A percentile compares a stretch with the other conserved stretches of the same genome.
phyloP scores from a whole-genome alignment of 1,140 invertebrate genomes.

The Drosophila carrolli region DNA sequence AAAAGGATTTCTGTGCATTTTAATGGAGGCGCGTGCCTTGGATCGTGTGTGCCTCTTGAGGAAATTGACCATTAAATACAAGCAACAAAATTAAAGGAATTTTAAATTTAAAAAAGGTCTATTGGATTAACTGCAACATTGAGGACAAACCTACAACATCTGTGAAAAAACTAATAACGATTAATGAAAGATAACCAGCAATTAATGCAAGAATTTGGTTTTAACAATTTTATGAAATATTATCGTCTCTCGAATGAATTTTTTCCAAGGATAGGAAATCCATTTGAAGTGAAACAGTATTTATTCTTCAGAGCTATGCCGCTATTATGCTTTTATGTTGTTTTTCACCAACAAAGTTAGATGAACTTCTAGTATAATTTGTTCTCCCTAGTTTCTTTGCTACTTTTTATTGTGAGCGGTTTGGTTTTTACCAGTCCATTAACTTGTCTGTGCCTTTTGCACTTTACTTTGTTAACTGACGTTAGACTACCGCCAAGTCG shows the following conservation, averaged over 20 bases:
- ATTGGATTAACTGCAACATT: slow-evolving; percentile 17
- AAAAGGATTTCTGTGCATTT: slow-evolving; percentile 42
- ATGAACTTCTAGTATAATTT: slow-evolving; percentile 48
- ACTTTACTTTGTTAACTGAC: slow-evolving; percentile 70
- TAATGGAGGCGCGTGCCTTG: slow-evolving; percentile 50
- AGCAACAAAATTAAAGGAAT: slow-evolving; percentile 9
- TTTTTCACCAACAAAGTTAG: slow-evolving; percentile 42
- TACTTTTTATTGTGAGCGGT: slow-evolving; percentile 18
- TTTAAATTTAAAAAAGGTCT: slow-evolving; percentile 17
- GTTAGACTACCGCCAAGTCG: slow-evolving; percentile 52
- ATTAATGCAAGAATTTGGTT: background rate
- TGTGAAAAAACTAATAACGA: background rate
- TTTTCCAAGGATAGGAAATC: background rate
- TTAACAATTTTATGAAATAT: background rate
- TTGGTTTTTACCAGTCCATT: slow-evolving; percentile 72
- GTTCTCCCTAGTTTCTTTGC: slow-evolving; percentile 34
- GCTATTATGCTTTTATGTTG: slow-evolving; percentile 20
- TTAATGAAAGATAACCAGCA: background rate
- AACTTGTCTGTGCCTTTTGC: slow-evolving; percentile 79
- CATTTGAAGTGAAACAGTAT: slow-evolving; percentile 11
- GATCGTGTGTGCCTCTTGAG: slow-evolving; percentile 31
- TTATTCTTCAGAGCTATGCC: slow-evolving; percentile 2
- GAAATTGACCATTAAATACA: slow-evolving; percentile 16
- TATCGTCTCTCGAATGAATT: background rate
- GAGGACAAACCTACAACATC: slow-evolving; percentile 5